Evolutionary conservation across 1,140 invertebrate species (phyloP).

Genomic region (Ceratitis capitata): DNA sequence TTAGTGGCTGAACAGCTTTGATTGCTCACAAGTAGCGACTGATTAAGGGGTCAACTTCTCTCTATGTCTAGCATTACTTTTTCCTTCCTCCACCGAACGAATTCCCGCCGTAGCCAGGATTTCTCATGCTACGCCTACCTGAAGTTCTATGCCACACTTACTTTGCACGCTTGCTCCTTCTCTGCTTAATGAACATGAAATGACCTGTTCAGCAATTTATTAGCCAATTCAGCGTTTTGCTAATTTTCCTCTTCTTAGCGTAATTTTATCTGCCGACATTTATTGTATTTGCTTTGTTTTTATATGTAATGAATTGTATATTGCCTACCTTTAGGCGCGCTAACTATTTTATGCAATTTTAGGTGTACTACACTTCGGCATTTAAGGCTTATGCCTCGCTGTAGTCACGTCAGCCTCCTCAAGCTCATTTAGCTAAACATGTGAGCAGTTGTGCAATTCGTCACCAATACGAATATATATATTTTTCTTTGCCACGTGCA

Average conservation of each 20-base stretch:
- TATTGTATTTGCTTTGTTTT: background rate
- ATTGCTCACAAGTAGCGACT: background rate
- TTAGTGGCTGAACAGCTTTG: background rate
- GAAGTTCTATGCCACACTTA: no score
- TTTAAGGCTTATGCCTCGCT: background rate
- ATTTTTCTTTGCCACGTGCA: background rate
- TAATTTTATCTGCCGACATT: background rate
- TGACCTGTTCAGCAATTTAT: constrained; percentile 15
- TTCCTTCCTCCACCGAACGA: no score
- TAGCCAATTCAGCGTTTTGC: background rate
- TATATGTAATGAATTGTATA: background rate
- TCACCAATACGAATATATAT: background rate
- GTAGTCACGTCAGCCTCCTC: background rate
- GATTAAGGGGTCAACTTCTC: background rate
- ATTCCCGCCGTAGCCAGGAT: background rate
- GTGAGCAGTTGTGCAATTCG: background rate
- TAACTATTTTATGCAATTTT: background rate
- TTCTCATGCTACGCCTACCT: no score
- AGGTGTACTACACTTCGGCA: background rate
- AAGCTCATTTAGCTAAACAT: background rate
- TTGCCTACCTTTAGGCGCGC: background rate
- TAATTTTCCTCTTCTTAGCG: constrained; percentile 1
- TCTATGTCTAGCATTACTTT: no score
- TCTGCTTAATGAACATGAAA: constrained; percentile 1
- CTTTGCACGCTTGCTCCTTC: background rate